Percentiles rank a stretch among this genome's conserved stretches.
Evolutionary conservation across 2,888 invertebrate genomes (phyloP).

Genomic region (Pristionchus japonicus): DNA sequence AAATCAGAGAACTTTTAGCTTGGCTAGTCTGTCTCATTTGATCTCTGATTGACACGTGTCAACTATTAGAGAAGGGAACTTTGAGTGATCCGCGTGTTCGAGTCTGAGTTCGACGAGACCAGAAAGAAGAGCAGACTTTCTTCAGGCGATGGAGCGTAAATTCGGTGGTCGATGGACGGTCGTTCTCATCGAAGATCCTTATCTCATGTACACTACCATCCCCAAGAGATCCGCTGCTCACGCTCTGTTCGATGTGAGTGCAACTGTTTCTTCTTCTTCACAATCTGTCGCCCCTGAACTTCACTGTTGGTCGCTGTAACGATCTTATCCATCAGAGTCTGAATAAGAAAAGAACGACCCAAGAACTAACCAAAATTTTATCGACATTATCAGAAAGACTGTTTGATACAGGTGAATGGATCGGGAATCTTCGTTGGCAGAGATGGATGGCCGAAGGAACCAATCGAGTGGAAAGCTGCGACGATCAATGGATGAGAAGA

Average conservation of each 20-base stretch:
- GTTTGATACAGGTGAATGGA: slow-evolving; percentile 37
- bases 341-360: too few relatives aligned
- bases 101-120: not conserved
- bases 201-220: slow-evolving; percentile 17
- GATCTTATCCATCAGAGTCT: too few relatives aligned
- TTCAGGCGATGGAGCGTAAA: slow-evolving; percentile 18
- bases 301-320: too few relatives aligned
- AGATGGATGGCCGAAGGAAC: slow-evolving; percentile 32
- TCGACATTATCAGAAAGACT: not conserved
- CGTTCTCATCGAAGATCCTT: slow-evolving; percentile 29
- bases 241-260: slow-evolving; percentile 34
- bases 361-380: not conserved
- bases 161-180: slow-evolving; percentile 34
- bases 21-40: not conserved
- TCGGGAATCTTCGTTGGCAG: slow-evolving; percentile 38
- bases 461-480: not conserved
- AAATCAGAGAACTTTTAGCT: not conserved
- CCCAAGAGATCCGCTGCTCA: slow-evolving; percentile 12
- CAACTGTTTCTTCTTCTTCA: too few relatives aligned
- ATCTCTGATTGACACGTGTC: not conserved
- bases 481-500: not conserved
- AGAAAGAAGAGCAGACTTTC: not conserved
- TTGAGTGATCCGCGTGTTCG: slow-evolving; percentile 11
- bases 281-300: too few relatives aligned
- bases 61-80: not conserved